Percentiles rank a stretch among this genome's conserved stretches.
Conservation (phyloP, 2,797 vertebrate genomes). For the Arremon brunneinucha region DNA sequence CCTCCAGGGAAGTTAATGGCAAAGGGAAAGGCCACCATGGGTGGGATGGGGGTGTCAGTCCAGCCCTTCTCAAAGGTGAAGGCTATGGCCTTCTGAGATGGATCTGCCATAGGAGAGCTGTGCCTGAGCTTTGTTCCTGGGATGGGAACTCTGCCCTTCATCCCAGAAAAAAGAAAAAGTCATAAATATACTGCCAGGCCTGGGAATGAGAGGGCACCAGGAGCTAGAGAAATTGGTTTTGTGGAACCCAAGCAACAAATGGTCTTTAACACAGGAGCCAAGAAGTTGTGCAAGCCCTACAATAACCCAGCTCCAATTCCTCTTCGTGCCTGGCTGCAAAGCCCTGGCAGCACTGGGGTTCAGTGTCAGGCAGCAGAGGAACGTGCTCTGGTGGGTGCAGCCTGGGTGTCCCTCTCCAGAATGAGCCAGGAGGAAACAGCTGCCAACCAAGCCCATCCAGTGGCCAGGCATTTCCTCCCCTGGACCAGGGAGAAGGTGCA, state of each 20-base stretch:
- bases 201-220: background rate
- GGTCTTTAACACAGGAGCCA: background rate
- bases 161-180: background rate
- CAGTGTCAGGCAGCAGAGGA: background rate
- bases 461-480: background rate
- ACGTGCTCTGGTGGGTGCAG: background rate
- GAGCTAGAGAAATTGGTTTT: background rate
- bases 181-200: background rate
- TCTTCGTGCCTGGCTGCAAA: background rate
- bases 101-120: background rate
- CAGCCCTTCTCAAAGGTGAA: background rate
- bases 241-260: background rate
- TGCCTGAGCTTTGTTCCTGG: background rate
- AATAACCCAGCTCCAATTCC: background rate
- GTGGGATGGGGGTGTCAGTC: background rate
- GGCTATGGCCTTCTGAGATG: background rate
- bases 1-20: background rate
- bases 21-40: background rate
- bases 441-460: background rate
- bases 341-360: rapidly evolving
- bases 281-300: background rate
- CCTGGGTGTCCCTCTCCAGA: background rate
- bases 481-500: rapidly evolving
- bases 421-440: background rate
- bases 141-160: background rate